These are phyloP conservation scores for Spilosoma lubricipeda DNA, from an alignment of 2,888 invertebrate species.

Conservation along the genomic window DNA sequence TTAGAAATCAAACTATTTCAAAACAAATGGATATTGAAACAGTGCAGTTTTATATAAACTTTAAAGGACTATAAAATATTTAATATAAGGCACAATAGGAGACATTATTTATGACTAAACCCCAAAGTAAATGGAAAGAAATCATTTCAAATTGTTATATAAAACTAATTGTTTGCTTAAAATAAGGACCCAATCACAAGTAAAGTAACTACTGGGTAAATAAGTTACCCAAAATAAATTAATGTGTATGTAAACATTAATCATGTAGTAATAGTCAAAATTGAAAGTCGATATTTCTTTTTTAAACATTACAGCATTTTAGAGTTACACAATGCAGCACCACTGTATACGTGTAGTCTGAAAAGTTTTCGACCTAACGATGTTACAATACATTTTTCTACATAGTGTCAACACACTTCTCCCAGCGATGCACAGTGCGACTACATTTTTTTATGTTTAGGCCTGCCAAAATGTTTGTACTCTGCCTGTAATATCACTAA, in stretches of 20 bases:
- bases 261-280: neutral
- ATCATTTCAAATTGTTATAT: neutral
- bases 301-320: too few relatives aligned
- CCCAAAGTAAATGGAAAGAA: neutral
- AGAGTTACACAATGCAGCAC: too few relatives aligned
- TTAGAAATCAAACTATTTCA: slow-evolving; percentile 25
- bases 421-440: too few relatives aligned
- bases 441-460: too few relatives aligned
- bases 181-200: neutral
- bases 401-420: too few relatives aligned
- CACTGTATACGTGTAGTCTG: too few relatives aligned
- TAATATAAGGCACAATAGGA: slow-evolving; percentile 12
- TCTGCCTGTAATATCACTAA: too few relatives aligned
- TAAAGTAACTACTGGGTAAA: neutral
- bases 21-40: slow-evolving; percentile 16
- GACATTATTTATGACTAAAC: neutral
- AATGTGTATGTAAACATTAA: neutral
- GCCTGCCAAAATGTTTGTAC: too few relatives aligned
- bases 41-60: slow-evolving; percentile 2
- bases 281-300: too few relatives aligned
- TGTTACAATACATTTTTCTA: too few relatives aligned
- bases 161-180: neutral
- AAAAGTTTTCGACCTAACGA: too few relatives aligned
- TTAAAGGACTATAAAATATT: neutral
- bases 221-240: neutral